Evolutionary conservation across 2,797 vertebrate genomes (phyloP).

Genomic region (Lacerta viridis): DNA sequence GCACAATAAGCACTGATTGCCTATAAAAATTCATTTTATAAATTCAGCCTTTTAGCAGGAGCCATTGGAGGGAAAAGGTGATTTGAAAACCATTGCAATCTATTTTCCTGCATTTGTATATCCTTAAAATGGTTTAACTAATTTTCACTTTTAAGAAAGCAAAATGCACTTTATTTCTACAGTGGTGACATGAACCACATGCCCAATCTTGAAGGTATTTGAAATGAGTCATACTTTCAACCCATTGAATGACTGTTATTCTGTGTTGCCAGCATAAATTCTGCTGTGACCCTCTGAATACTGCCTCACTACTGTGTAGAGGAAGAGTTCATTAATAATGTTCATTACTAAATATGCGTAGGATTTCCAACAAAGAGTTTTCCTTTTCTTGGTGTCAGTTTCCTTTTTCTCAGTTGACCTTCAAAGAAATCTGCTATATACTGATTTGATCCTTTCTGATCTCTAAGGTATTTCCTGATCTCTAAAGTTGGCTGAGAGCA

Average conservation of each 20-base stretch:
- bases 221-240: constrained; percentile 54
- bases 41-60: constrained; percentile 65
- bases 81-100: constrained; percentile 63
- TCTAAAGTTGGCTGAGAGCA: neutral
- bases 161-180: constrained; percentile 59
- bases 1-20: constrained; percentile 75
- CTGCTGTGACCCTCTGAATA: constrained; percentile 44
- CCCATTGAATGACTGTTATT: constrained; percentile 49
- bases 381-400: constrained; percentile 10
- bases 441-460: neutral
- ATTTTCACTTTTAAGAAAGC: constrained; percentile 53
- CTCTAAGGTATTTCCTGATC: neutral
- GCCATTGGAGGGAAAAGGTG: constrained; percentile 42
- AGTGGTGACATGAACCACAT: constrained; percentile 55
- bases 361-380: constrained; percentile 33
- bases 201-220: constrained; percentile 54
- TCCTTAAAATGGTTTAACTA: constrained; percentile 61
- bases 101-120: constrained; percentile 67
- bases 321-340: neutral
- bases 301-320: constrained; percentile 24
- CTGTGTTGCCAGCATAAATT: constrained; percentile 28
- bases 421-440: neutral
- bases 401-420: neutral
- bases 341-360: constrained; percentile 17
- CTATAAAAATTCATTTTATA: constrained; percentile 69